These are phyloP conservation scores for Apeira syringaria DNA, from an alignment of 2,888 invertebrate genomes.

Conservation along the genomic window DNA sequence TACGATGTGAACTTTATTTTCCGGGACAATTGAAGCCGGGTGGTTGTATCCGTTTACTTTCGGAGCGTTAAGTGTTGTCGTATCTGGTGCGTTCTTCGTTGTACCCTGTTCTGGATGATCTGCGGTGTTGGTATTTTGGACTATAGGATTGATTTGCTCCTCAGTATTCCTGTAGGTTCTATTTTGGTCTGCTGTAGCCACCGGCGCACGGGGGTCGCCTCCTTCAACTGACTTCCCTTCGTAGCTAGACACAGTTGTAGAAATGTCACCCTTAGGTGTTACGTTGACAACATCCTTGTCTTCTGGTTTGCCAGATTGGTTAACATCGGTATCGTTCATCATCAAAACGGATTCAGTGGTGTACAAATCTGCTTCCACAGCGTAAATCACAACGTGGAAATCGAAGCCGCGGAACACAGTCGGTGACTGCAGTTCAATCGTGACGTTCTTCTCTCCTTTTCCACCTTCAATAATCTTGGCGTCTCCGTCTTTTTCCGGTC, in stretches of 20 bases:
- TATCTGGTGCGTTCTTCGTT: neutral
- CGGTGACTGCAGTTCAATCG: constrained; percentile 67
- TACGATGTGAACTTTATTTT: neutral
- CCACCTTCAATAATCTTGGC: constrained; percentile 64
- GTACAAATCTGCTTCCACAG: constrained; percentile 11
- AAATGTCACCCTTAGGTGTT: neutral
- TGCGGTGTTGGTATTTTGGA: constrained; percentile 1
- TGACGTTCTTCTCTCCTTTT: constrained; percentile 59
- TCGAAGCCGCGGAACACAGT: constrained; percentile 64
- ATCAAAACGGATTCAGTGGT: neutral
- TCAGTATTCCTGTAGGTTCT: constrained; percentile 7
- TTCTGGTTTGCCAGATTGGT: constrained; percentile 1
- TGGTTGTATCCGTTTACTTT: neutral
- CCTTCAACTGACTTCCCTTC: constrained; percentile 2
- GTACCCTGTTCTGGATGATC: neutral
- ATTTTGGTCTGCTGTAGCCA: neutral
- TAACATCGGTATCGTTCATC: neutral
- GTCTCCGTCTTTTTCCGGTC: constrained; percentile 67
- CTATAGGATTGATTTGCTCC: constrained; percentile 2
- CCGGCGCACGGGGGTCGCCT: neutral
- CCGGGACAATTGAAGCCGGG: neutral
- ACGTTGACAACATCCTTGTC: neutral
- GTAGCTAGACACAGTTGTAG: neutral
- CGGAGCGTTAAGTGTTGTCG: neutral
- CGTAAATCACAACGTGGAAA: constrained; percentile 61